These are phyloP conservation scores for Addax nasomaculatus DNA, from an alignment of 2,113 vertebrate species.

Conservation along the genomic window DNA sequence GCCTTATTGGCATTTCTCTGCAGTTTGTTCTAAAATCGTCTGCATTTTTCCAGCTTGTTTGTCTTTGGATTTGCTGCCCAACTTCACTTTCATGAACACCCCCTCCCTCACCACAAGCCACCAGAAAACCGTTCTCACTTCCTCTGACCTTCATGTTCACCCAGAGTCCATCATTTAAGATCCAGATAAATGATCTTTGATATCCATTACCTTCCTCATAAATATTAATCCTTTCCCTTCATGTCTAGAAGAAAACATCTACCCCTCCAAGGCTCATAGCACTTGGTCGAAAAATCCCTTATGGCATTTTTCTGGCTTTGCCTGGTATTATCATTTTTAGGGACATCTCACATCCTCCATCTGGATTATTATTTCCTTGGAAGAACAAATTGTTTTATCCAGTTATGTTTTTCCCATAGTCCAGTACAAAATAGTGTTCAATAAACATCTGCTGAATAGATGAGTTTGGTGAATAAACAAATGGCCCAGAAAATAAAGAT, in stretches of 20 bases:
- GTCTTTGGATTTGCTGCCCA: too few species aligned
- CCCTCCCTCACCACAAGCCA: background rate
- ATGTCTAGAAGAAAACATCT: background rate
- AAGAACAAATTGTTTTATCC: constrained; percentile 21
- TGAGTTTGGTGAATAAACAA: background rate
- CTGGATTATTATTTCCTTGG: constrained; percentile 7
- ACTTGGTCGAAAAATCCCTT: background rate
- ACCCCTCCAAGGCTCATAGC: background rate
- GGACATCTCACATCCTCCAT: background rate
- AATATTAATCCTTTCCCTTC: background rate
- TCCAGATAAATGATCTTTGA: background rate
- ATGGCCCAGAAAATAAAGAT: background rate
- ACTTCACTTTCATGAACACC: rapidly evolving
- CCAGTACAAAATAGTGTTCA: background rate
- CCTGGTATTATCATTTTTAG: background rate
- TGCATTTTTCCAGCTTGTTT: rapidly evolving
- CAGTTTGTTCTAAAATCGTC: background rate
- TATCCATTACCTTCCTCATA: background rate
- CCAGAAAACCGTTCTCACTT: too few species aligned
- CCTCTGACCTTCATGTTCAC: background rate
- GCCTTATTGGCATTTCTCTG: background rate
- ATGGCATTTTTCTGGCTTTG: background rate
- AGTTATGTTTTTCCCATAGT: background rate
- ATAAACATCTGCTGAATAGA: background rate
- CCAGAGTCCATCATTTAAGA: background rate